Conservation (phyloP, 2,888 invertebrate species). For the Eupithecia inturbata region DNA sequence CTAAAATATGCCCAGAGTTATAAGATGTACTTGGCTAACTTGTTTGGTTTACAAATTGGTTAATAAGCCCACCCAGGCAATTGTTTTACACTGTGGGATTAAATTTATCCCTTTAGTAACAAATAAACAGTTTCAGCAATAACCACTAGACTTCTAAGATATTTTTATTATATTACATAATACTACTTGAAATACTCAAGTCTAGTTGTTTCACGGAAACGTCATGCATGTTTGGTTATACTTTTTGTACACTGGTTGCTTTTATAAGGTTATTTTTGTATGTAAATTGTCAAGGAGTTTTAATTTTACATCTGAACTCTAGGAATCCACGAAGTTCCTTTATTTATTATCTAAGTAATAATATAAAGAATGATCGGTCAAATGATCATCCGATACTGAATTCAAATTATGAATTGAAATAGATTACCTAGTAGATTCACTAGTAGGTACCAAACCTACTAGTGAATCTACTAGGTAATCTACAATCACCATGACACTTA, state of each 20-base stretch:
- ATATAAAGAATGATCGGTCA: background rate
- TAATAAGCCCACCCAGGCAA: background rate
- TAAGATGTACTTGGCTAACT: constrained; percentile 1
- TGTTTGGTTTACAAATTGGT: constrained; percentile 8
- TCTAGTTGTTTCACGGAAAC: background rate
- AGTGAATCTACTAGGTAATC: background rate
- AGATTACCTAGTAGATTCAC: too few relatives aligned
- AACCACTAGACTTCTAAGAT: background rate
- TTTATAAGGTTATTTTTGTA: background rate
- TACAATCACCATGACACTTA: background rate
- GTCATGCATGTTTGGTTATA: background rate
- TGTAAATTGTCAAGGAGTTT: too few relatives aligned
- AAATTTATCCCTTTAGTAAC: background rate
- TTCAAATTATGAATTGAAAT: too few relatives aligned
- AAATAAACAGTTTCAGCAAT: background rate
- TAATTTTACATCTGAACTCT: background rate
- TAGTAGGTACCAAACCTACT: background rate
- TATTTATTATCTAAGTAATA: background rate
- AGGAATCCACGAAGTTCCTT: background rate
- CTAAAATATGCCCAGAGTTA: constrained; percentile 9
- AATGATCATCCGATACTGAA: too few relatives aligned
- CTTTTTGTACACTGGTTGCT: background rate
- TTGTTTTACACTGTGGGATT: constrained; percentile 1
- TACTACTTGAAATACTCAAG: too few relatives aligned
- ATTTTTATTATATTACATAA: too few relatives aligned